Base-by-base conservation (phyloP, 1,140 invertebrate genomes). In the Leguminivora glycinivorella region DNA sequence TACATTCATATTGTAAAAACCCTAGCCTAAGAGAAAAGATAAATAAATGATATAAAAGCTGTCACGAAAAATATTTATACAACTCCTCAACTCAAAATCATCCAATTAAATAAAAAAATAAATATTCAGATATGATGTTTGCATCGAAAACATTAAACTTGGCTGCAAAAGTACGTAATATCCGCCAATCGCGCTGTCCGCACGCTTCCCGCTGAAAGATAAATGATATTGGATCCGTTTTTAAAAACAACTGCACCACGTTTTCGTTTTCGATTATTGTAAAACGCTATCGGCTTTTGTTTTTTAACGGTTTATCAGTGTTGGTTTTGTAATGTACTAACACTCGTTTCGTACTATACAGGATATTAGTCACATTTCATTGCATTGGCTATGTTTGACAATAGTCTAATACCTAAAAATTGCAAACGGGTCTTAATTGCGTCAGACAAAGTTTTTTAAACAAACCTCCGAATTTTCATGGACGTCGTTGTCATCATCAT, bases 151-250 rank as follows among this genome's bases (percentile, higher is more conserved):
- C 29, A 17, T 17, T 29, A 29, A 63, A 63, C 25, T 12, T 56
- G 43, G 47, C 47, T 52, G 19, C 47, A 60, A 60, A 60, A 60
- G 24, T 29, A 26, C 25, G 56, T 60, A 63, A 29, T 63, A 63
- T 17, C 58, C n/a, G n/a, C 58, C 58, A 31, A 63, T 63, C 58
- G 58, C 25, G 58, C 25, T 63, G 58, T 63, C 26, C 58, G 58
- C 58, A 58, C n/a, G 58, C 17, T 29, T 63, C 2, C 58, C 58
- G 58, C 25, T 14, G 14, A 63, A 29, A 63, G 58, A 63, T 63
- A 63, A 63, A 29, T 63, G 25, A 31, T 17, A 63, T 63, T 63
- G 58, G 58, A 63, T 63, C 17, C 58, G 1, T 9, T 4, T 63
- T 52, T 52, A 22, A 52, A 52, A 52, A 63, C 58, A 63, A 63